phyloP scores from a whole-genome alignment of 2,113 vertebrate species.

The Tragulus kanchil region DNA sequence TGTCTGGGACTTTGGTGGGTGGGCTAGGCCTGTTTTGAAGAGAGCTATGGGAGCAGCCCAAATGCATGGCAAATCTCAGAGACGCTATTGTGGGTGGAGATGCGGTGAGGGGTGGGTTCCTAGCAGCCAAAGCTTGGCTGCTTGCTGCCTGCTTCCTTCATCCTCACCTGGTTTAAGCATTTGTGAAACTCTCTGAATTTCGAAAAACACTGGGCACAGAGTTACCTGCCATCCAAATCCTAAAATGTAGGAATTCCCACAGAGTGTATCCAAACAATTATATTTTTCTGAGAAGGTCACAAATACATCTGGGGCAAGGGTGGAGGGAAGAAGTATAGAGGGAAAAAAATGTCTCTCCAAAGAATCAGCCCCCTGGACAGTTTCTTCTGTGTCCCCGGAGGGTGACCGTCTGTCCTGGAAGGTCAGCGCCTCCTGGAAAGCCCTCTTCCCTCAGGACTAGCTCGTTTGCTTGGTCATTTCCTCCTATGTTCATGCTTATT shows the following conservation, averaged over 20 bases:
- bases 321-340: neutral
- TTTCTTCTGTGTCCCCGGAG: neutral
- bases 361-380: neutral
- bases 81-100: too few species aligned
- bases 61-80: neutral
- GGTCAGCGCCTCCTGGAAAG: neutral
- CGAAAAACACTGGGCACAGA: neutral
- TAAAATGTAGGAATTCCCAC: neutral
- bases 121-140: neutral
- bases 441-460: neutral
- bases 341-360: neutral
- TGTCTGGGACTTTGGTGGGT: neutral
- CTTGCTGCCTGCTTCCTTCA: neutral
- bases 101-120: neutral
- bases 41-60: neutral
- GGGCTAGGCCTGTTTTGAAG: neutral
- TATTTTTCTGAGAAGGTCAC: neutral
- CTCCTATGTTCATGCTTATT: slow-evolving; percentile 85
- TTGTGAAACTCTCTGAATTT: neutral
- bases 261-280: neutral
- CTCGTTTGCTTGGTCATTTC: slow-evolving; percentile 75
- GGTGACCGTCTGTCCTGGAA: neutral
- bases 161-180: neutral
- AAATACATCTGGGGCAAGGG: neutral
- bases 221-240: neutral